These are phyloP conservation scores for Hypanus sabinus DNA, from an alignment of 2,113 vertebrate species.

Conservation along the genomic window DNA sequence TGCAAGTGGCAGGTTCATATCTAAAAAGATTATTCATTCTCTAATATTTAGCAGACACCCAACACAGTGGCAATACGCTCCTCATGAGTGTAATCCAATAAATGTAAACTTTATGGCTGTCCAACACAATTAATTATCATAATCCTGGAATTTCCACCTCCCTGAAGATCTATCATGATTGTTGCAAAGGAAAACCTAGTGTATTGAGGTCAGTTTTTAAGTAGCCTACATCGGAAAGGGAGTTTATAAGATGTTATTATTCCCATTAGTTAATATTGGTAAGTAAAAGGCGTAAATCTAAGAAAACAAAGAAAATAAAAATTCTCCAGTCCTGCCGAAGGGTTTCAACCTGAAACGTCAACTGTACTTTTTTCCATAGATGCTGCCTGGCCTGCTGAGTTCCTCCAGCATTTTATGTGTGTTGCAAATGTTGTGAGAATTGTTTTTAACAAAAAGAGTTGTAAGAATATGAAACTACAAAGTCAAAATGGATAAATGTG, in stretches of 20 bases:
- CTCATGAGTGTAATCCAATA: neutral
- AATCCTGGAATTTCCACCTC: neutral
- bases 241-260: neutral
- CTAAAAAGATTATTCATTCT: neutral
- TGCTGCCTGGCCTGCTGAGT: too few relatives aligned
- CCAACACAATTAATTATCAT: neutral
- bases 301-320: neutral
- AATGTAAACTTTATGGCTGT: neutral
- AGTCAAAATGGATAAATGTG: neutral
- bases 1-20: neutral
- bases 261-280: neutral
- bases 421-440: neutral
- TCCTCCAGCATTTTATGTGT: too few relatives aligned
- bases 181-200: neutral
- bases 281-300: neutral
- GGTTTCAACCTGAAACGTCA: too few relatives aligned
- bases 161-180: neutral
- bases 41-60: neutral
- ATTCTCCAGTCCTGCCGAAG: too few relatives aligned
- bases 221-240: neutral
- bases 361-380: too few relatives aligned
- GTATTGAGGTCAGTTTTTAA: neutral
- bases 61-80: neutral
- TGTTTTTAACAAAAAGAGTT: neutral
- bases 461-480: neutral